Evolutionary conservation across 2,113 vertebrate species (phyloP).

Genomic region (Rhinichthys klamathensis): DNA sequence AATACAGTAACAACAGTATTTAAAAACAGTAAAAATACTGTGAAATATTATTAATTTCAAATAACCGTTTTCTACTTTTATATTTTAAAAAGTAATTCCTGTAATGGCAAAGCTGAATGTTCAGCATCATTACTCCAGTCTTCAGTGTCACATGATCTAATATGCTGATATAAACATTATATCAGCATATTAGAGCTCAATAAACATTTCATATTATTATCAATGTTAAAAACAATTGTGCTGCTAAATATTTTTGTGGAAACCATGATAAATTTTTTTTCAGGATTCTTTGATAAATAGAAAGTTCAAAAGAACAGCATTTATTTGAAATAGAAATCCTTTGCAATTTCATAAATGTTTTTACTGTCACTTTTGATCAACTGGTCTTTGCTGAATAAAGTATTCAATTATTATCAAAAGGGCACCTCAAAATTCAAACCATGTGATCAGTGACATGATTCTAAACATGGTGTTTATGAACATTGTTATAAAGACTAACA

Average conservation of each 20-base stretch:
- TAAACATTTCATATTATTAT: not conserved
- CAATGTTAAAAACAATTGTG: not conserved
- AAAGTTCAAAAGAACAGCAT: too few species aligned
- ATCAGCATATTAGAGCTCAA: not conserved
- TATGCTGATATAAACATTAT: not conserved
- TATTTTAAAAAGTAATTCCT: too few species aligned
- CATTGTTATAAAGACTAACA: conserved; percentile 6
- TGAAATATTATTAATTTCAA: too few species aligned
- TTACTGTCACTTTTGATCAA: too few species aligned
- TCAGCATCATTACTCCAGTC: not conserved
- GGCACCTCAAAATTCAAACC: not conserved
- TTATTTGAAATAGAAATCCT: too few species aligned
- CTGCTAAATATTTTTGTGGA: not conserved
- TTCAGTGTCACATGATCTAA: not conserved
- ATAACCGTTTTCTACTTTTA: too few species aligned
- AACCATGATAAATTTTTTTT: not conserved
- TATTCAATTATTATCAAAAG: not conserved
- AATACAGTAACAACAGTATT: too few species aligned
- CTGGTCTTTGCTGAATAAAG: too few species aligned
- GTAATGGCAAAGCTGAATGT: too few species aligned
- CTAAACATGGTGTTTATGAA: not conserved
- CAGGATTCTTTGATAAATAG: not conserved
- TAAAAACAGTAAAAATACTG: too few species aligned
- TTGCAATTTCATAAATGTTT: too few species aligned
- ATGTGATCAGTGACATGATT: not conserved